Base-by-base conservation (phyloP, 92 coral and sea anemone species). In the Parazoanthus atlanticus region DNA sequence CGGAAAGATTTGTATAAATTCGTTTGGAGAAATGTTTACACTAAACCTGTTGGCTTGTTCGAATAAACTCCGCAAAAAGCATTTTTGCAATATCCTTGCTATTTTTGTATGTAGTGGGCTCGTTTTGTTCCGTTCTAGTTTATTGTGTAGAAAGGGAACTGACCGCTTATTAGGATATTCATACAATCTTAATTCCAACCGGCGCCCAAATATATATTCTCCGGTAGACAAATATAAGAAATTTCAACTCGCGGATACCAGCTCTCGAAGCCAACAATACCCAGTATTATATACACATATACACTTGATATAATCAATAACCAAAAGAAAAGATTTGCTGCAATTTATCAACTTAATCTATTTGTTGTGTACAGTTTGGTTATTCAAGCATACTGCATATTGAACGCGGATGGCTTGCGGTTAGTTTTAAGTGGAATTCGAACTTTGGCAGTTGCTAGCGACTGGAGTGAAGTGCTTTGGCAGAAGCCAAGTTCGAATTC, bases 291-390 rank as follows among this genome's bases (percentile, higher is more conserved):
- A 52, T 70, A 84, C 21, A 75, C 65, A 47, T 71, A 71, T 38
- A 84, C 74, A 69, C 79, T 84, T 84, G 79, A 84, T 84, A 67
- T 71, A 84, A 84, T 84, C 78, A 71, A 71, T 84, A 54, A 43
- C 78, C 41, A 70, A 71, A 84, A 69, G 78, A 84, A 84, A 84
- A 70, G 87, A 43, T 58, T 69, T 26, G 79, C 74, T 84, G 61
- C 77, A 84, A 84, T 84, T 84, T 84, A 84, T 84, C 87, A 84
- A 84, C 69, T 84, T 43, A 84, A 84, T 84, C 87, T 84, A 69
- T 70, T 84, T 72, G 78, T 84, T 84, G 87, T 84, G 78, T 84
- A 71, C 87, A 70, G 77, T 70, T 84, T 70, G 78, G 58, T 70
- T 84, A 69, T 84, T 84, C 87, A 69, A 71, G 87, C 64, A 69